Evolutionary conservation across 2,888 invertebrate genomes (phyloP).

Genomic region (Lissocephala sabroskyi): DNA sequence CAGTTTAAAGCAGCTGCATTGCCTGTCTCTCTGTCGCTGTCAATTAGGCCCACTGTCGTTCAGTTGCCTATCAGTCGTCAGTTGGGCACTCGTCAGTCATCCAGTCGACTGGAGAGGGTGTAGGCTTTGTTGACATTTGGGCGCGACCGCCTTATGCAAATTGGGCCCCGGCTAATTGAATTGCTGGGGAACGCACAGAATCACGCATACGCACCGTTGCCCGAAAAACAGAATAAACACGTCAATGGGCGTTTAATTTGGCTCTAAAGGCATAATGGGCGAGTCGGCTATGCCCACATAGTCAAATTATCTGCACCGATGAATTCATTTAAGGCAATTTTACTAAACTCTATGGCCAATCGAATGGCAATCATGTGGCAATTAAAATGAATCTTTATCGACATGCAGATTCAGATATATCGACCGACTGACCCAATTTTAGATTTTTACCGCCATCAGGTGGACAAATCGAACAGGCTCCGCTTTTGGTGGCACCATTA

Average conservation of each 20-base stretch:
- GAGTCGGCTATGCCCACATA: no score
- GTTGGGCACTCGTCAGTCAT: background rate
- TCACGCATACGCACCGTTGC: background rate
- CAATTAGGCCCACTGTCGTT: constrained; percentile 8
- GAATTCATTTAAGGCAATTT: no score
- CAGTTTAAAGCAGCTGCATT: background rate
- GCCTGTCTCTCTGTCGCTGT: constrained; percentile 1
- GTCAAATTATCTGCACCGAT: no score
- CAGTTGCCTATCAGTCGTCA: constrained; percentile 1
- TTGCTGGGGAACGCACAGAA: constrained; percentile 4
- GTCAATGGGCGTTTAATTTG: background rate
- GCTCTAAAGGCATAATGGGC: no score
- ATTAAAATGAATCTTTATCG: no score
- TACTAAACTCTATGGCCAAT: no score
- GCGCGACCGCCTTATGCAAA: constrained; percentile 7
- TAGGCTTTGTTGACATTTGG: constrained; percentile 7
- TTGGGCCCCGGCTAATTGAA: background rate
- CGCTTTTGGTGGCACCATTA: background rate
- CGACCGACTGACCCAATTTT: no score
- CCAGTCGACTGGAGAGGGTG: background rate
- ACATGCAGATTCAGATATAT: no score
- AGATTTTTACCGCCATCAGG: no score
- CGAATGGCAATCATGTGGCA: no score
- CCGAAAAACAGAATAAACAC: background rate
- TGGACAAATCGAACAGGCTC: no score